Evolutionary conservation across 2,888 invertebrate species (phyloP).

Genomic region (Pristionchus exspectatus): DNA sequence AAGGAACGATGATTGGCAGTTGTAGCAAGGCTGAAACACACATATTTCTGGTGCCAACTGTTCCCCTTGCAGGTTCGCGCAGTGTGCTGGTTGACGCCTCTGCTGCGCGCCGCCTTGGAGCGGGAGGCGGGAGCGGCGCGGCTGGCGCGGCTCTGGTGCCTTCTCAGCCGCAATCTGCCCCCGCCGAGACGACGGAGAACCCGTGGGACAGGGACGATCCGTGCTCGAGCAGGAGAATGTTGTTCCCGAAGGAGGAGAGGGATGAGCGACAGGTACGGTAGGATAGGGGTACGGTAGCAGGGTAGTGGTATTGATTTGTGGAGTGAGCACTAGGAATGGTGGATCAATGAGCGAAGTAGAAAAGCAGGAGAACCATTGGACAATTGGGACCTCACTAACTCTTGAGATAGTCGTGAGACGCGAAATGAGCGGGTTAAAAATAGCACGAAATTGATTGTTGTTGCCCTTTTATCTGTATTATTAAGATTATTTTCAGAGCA

Average conservation of each 20-base stretch:
- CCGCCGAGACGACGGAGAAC: conserved; percentile 45
- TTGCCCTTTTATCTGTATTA: not conserved
- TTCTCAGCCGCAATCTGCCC: not conserved
- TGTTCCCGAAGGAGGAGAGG: conserved; percentile 25
- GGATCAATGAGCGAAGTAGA: not conserved
- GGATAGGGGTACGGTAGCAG: too few species aligned
- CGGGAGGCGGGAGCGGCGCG: not conserved
- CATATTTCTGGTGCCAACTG: too few species aligned
- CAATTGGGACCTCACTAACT: not conserved
- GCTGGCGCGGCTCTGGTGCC: not conserved
- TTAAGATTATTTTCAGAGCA: not conserved
- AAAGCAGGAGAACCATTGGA: not conserved
- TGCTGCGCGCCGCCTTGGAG: not conserved
- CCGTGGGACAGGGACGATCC: conserved; percentile 42
- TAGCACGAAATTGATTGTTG: too few species aligned
- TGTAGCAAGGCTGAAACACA: too few species aligned
- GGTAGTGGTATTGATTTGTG: not conserved
- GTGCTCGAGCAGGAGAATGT: conserved; percentile 32
- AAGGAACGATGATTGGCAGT: too few species aligned
- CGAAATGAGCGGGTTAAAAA: not conserved
- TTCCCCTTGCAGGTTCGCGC: not conserved
- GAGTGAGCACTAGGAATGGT: not conserved
- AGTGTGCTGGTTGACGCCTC: conserved; percentile 36
- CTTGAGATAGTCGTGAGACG: not conserved
- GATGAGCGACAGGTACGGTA: conserved; percentile 20